Percentiles rank a stretch among this genome's conserved stretches.
These are phyloP conservation scores for Taeniopygia guttata DNA, from an alignment of 2,797 vertebrate species.

Conservation along the genomic window DNA sequence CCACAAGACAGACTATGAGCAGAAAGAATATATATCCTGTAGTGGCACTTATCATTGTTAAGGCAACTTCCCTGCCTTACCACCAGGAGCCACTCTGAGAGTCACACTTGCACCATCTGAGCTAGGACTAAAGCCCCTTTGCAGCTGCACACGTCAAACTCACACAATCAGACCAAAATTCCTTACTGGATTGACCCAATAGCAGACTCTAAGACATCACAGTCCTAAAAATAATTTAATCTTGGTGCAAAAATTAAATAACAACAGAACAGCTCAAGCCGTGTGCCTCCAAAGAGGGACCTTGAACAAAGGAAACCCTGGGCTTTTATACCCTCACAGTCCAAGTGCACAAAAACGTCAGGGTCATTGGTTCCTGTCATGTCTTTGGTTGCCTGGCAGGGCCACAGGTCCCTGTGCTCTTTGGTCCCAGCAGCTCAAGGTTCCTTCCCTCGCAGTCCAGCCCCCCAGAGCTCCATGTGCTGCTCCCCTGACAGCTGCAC, in stretches of 20 bases:
- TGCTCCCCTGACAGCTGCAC: background rate
- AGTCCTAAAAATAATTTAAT: background rate
- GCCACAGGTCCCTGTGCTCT: background rate
- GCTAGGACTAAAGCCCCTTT: background rate
- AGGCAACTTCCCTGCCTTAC: background rate
- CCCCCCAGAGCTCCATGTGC: background rate
- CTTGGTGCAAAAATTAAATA: background rate
- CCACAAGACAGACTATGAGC: background rate
- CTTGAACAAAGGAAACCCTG: background rate
- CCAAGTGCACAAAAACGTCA: background rate
- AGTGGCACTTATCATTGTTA: background rate
- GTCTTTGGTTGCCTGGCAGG: background rate
- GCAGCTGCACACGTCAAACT: background rate
- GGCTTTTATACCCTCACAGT: background rate
- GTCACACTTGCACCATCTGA: background rate
- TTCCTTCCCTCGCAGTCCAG: fast-evolving
- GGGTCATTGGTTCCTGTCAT: background rate
- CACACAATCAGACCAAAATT: background rate
- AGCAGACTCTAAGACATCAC: background rate
- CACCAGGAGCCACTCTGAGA: background rate
- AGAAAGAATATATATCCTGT: background rate
- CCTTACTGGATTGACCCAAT: fast-evolving
- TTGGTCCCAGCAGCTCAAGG: background rate
- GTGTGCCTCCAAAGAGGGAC: background rate
- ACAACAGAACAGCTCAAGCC: background rate